Evolutionary conservation across 1,140 invertebrate species (phyloP), one percentile per base, ranked within the genome.

Genomic region (Arctopsyche grandis): DNA sequence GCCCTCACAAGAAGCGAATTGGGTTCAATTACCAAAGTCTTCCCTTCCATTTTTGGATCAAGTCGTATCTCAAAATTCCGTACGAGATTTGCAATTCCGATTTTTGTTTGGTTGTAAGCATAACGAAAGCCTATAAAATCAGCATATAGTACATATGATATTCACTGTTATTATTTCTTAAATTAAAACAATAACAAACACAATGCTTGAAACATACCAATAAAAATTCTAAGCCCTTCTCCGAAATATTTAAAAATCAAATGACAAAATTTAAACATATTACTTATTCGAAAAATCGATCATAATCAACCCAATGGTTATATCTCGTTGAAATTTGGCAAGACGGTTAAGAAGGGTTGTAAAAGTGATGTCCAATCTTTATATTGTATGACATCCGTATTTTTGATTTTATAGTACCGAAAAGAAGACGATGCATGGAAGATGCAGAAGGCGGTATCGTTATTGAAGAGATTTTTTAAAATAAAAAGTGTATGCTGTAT

Each of bases 191-290:
- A 4, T 38, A 4, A 1, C 1, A 4, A 38, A 38, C 7, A 7
- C 7, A n/a, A n/a, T 38, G 7, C 7, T 38, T 4, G 7, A n/a
- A n/a, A n/a, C n/a, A n/a, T 81, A 84, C 84, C 85, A 16, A 85
- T 76, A 76, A 90, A 91, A 81, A 89, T 88, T 60, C 89, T 82
- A 5, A 85, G 85, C 9, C 89, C 90, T 46, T 90, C 89, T 16
- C 89, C 89, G 82, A 91, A 92, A 4, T n/a, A n/a, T n/a, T n/a
- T n/a, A n/a, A n/a, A n/a, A n/a, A n/a, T n/a, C n/a, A n/a, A n/a
- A n/a, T n/a, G n/a, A n/a, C n/a, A n/a, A n/a, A n/a, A n/a, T n/a
- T n/a, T n/a, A n/a, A n/a, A n/a, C n/a, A n/a, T n/a, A n/a, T n/a
- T n/a, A n/a, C n/a, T n/a, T n/a, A n/a, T n/a, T n/a, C n/a, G n/a